phyloP scores from a whole-genome alignment of 2,797 vertebrate species.

The Oryzias dopingdopingensis region DNA sequence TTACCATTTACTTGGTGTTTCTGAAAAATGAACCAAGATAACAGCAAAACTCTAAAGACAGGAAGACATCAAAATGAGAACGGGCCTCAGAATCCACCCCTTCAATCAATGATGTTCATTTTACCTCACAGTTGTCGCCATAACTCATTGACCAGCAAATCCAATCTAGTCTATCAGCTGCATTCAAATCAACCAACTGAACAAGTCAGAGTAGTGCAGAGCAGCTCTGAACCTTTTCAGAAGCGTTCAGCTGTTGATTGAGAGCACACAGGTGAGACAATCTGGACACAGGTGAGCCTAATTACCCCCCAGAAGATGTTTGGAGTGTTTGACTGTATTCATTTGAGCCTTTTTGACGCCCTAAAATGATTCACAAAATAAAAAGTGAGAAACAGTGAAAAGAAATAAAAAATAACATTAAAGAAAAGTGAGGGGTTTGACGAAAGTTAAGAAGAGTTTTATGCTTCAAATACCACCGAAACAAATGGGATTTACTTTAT shows the following conservation, averaged over 20 bases:
- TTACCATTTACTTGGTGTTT: slow-evolving; percentile 8
- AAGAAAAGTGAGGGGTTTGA: too few relatives aligned
- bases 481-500: too few relatives aligned
- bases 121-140: background rate
- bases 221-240: background rate
- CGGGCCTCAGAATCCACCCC: background rate
- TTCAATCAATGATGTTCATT: background rate
- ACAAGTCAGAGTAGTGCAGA: background rate
- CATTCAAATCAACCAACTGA: background rate
- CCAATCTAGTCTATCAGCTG: background rate
- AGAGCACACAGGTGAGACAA: background rate
- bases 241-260: background rate
- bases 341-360: background rate
- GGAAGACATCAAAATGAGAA: background rate
- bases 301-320: background rate
- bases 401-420: too few relatives aligned
- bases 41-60: slow-evolving; percentile 14
- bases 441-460: too few relatives aligned
- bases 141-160: background rate
- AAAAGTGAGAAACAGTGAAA: too few relatives aligned
- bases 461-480: too few relatives aligned
- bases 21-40: slow-evolving; percentile 9
- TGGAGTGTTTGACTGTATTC: background rate
- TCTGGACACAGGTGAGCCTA: background rate
- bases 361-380: too few relatives aligned